phyloP scores from a whole-genome alignment of 2,797 vertebrate species.

The Calcarius lapponicus region DNA sequence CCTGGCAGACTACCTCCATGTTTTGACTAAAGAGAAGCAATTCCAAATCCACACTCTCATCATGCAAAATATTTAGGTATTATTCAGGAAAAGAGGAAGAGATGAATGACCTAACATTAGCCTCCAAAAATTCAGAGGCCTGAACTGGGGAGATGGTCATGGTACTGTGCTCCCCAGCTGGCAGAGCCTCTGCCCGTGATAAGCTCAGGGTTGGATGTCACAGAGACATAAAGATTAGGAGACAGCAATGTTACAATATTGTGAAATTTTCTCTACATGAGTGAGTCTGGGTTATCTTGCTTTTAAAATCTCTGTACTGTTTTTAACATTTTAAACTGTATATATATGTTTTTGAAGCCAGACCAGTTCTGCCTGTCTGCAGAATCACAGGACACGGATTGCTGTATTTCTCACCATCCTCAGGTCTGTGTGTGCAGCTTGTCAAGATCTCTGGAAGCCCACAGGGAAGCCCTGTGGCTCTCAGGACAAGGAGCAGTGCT shows the following conservation, averaged over 20 bases:
- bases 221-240: neutral
- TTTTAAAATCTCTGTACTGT: neutral
- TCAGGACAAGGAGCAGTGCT: neutral
- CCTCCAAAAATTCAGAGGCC: neutral
- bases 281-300: neutral
- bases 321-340: neutral
- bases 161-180: accelerated
- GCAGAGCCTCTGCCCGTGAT: neutral
- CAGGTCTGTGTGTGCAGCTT: neutral
- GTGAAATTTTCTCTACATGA: neutral
- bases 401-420: neutral
- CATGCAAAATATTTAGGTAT: neutral
- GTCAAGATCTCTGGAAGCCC: neutral
- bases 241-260: neutral
- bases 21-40: neutral
- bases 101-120: neutral
- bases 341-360: neutral
- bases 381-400: accelerated
- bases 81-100: neutral
- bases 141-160: neutral
- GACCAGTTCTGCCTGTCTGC: neutral
- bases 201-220: neutral
- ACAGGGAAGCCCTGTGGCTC: neutral
- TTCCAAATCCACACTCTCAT: neutral
- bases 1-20: neutral